Evolutionary conservation across 2,888 invertebrate species (phyloP).

Genomic region (Eupithecia subfuscata): DNA sequence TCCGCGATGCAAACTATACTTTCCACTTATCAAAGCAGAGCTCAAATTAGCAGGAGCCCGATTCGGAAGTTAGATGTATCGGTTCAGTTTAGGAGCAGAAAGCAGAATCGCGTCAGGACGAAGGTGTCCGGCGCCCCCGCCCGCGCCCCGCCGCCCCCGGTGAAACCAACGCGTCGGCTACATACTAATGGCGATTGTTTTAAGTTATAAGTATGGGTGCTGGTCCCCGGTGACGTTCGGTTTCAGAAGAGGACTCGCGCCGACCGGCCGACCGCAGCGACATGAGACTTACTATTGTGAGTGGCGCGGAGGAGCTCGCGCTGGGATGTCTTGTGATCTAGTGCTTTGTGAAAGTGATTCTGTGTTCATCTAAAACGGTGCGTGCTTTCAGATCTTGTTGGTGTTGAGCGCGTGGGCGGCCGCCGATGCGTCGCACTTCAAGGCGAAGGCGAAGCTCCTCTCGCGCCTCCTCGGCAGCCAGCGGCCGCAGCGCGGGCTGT

Average conservation of each 20-base stretch:
- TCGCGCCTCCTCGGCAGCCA: slow-evolving; percentile 65
- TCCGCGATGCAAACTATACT: slow-evolving; percentile 45
- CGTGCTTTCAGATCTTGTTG: slow-evolving; percentile 75
- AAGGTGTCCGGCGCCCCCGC: slow-evolving; percentile 65
- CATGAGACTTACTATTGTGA: slow-evolving; percentile 72
- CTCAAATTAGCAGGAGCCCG: slow-evolving; percentile 41
- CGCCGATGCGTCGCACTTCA: slow-evolving; percentile 65
- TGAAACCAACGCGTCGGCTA: slow-evolving; percentile 71
- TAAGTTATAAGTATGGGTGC: slow-evolving; percentile 81
- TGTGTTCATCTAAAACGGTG: slow-evolving; percentile 52
- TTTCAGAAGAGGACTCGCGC: slow-evolving; percentile 64
- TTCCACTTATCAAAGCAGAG: slow-evolving; percentile 45
- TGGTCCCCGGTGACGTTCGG: slow-evolving; percentile 58
- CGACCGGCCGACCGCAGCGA: slow-evolving; percentile 66
- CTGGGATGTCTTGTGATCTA: slow-evolving; percentile 37
- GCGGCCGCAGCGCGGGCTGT: slow-evolving; percentile 73
- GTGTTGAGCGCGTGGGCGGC: slow-evolving; percentile 65
- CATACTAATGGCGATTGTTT: slow-evolving; percentile 69
- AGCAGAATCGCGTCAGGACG: slow-evolving; percentile 71
- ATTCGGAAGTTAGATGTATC: slow-evolving; percentile 56
- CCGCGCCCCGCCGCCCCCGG: slow-evolving; percentile 51
- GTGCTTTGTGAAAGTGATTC: slow-evolving; percentile 48
- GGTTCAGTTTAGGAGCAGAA: slow-evolving; percentile 62
- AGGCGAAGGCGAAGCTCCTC: slow-evolving; percentile 64
- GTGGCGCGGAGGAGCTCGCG: slow-evolving; percentile 55